These are phyloP conservation scores for Anableps anableps DNA, from an alignment of 2,797 vertebrate genomes.

Conservation along the genomic window DNA sequence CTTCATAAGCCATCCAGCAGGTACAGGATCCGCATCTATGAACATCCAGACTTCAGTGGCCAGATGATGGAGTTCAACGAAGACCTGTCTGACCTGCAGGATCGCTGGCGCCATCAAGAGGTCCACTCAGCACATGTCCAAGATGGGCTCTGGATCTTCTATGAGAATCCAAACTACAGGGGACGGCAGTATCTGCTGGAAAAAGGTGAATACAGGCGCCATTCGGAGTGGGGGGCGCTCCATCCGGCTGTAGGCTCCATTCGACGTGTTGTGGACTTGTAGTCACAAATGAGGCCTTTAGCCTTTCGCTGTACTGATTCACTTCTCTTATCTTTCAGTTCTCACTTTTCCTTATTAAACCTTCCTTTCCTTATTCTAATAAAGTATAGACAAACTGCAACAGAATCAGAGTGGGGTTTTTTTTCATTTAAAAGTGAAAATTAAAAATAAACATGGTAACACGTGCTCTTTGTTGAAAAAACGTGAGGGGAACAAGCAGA, in stretches of 20 bases:
- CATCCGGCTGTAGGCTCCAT: conserved; percentile 81
- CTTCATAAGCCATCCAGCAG: conserved; percentile 33
- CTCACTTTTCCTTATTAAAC: background rate
- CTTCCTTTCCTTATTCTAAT: conserved; percentile 36
- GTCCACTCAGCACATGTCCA: conserved; percentile 54
- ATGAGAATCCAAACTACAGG: conserved; percentile 78
- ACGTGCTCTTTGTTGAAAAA: too few species aligned
- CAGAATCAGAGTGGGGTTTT: background rate
- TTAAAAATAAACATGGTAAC: too few species aligned
- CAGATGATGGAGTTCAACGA: conserved; percentile 59
- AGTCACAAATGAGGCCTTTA: background rate
- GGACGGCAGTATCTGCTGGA: conserved; percentile 87
- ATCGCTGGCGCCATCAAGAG: conserved; percentile 52
- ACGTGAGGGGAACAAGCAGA: background rate
- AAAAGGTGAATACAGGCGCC: conserved; percentile 84
- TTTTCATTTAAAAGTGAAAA: background rate
- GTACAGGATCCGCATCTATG: conserved; percentile 61
- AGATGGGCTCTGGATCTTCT: conserved; percentile 82
- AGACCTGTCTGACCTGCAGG: conserved; percentile 51
- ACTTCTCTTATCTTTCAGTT: conserved; percentile 5
- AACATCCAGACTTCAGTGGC: conserved; percentile 57
- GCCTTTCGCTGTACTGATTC: background rate
- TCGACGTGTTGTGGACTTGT: conserved; percentile 36
- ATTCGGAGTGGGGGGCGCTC: conserved; percentile 83
- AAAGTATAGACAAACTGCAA: conserved; percentile 23